Base-by-base conservation (phyloP, 2,888 invertebrate genomes). In the Stratiomys singularior region DNA sequence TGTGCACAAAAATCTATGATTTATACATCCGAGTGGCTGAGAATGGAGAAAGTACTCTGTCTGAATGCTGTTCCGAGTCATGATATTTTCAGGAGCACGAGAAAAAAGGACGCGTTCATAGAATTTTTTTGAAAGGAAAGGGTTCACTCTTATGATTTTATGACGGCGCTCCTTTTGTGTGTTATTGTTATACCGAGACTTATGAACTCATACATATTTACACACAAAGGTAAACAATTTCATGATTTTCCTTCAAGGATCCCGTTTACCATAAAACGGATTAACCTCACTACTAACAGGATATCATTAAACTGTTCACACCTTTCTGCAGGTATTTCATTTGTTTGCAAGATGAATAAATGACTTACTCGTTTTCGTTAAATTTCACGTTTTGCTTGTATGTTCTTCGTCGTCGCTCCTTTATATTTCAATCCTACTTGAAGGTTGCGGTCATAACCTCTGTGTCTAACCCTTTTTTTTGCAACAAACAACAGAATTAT, bases 261-360 rank as follows among this genome's bases (percentile, higher is more conserved):
- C 52, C 58, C 58, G 11, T 7, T 9, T 23, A 23, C 23, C 63
- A 25, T 28, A 63, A 63, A 63, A 28, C 63, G 28, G 63, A 25
- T 63, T 63, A 63, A 28, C 15, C 23, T 15, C 4, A 28, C 28
- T 25, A 63, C n/a, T 52, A 23, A 28, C 27, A 63, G 63, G 63
- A 63, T 25, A 63, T n/a, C 27, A 63, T 63, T 28, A 63, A 63
- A 63, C 27, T 63, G 63, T 63, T 63, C 63, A 63, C 63, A 25
- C 27, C 63, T 28, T 63, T 13, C n/a, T 52, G 52, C 18, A 9
- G 15, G 52, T 52, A 52, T 52, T 13, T 13, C 15, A 18, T 52
- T 52, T 52, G 52, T 52, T 52, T n/a, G 52, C 9, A 3, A 37
- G 37, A 37, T 5, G 37, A 37, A 37, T 37, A 37, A 37, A 37